Base-by-base conservation (phyloP, 2,113 vertebrate species). In the Pipra filicauda region DNA sequence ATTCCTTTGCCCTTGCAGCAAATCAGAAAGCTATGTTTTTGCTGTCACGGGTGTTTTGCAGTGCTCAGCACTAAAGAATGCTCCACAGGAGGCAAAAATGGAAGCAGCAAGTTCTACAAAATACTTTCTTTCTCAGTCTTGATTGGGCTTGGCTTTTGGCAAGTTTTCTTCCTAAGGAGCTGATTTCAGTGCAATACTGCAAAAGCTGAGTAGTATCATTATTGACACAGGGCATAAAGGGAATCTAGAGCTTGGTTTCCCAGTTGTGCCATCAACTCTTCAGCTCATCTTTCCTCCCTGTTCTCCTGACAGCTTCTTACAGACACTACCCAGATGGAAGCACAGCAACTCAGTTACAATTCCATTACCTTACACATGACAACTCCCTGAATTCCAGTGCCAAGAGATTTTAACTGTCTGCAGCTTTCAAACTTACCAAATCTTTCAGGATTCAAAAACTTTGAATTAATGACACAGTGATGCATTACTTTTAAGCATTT, bases 41-140 rank as follows among this genome's bases (percentile, higher is more conserved):
- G 77, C 46, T 89, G 62, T 65, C 57, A 84, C 0, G 19, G 28
- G 33, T 62, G 62, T 75, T 92, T 55, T 70, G 70, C 62, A 72
- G 73, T 43, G 82, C 75, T 94, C 81, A 82, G 77, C 78, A 79
- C 73, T 79, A 8, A 71, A 59, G 48, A 94, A 67, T 39, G 39
- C 69, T 95, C 81, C 89, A 91, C 66, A 70, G 77, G 10, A 89
- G 49, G 62, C 65, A 96, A 79, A 75, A 69, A 94, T 49, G 39
- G 84, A 91, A 94, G 74, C 46, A 84, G 59, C 14, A 73, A 75
- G 37, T 66, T 49, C 57, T 87, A 67, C 33, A 77, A 59, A 89
- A 49, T 35, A 57, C 27, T 41, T 91, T 62, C 15, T 62, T 87
- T 69, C 67, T 88, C 54, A 73, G 70, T 51, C 46, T 89, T 91